Base-by-base conservation (phyloP, 2,113 vertebrate genomes). In the Craseonycteris thonglongyai region DNA sequence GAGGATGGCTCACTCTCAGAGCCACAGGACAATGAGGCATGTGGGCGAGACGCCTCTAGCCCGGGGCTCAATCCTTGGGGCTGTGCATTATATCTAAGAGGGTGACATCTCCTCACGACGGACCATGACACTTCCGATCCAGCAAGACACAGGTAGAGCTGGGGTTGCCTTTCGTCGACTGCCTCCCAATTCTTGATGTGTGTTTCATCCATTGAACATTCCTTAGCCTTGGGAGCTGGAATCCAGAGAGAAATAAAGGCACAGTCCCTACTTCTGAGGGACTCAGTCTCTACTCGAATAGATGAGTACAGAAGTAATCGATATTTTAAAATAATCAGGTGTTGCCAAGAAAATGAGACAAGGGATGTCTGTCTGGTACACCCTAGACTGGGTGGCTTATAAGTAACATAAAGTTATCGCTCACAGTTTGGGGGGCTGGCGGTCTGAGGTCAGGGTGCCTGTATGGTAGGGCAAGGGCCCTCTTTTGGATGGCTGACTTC, bases 401-500 rank as follows among this genome's bases (percentile, higher is more conserved):
- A 63, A 88, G 42, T 35, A 80, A 38, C 3, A 72, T 65, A 26
- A n/a, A 3, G 24, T 5, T 28, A n/a, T 63, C 45, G n/a, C 22
- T 63, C 45, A n/a, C 4, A 22, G 63, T 16, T 65, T 2, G 18
- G 33, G 90, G 56, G 21, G 38, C 30, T 38, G 49, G 30, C 76
- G 38, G 15, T 15, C 8, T 14, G 33, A 59, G n/a, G 33, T 35
- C n/a, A 45, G 59, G n/a, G 11, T 51, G 65, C 14, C 15, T 16
- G 35, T 13, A 15, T n/a, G 45, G 35, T 15, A 1, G 19, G 42
- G 42, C 0, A 1, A n/a, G 42, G 49, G 30, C 14, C 10, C 2
- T 58, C 76, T 69, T 47, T n/a, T 21, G 78, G 66, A n/a, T 3
- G 40, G n/a, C 11, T 74, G 68, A 22, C 12, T 40, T 24, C 42